Base-by-base conservation (phyloP, 2,888 invertebrate species). In the Mimumesa dahlbomi region DNA sequence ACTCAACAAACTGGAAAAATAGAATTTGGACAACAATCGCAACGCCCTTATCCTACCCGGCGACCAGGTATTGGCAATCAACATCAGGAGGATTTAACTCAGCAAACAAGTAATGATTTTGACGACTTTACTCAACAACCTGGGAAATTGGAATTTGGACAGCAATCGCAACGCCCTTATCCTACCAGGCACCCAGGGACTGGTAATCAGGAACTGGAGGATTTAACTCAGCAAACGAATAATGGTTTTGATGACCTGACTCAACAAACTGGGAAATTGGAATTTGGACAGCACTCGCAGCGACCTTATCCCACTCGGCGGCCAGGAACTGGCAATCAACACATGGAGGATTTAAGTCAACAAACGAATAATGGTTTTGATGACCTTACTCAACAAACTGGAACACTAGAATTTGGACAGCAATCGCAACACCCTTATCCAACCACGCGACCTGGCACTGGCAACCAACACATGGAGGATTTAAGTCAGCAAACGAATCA, bases 401-500 rank as follows among this genome's bases (percentile, higher is more conserved):
- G 85, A 2, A 52, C 63, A 1, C 25, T 59, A 11, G 54, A 54
- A 7, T 53, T 46, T 50, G 53, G 34, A 0, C 70, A 52, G 14
- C 62, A 49, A 19, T 58, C 56, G 31, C 69, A 73, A 42, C 53
- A 70, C 31, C 7, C 80, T 34, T 16, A 42, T n/a, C 22, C 77
- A 45, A 38, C 57, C 6, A 14, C 36, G 25, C 13, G 29, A 13
- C 42, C 69, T 40, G 13, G 22, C 2, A 13, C 11, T 16, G 11
- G 9, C 0, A 52, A 29, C 13, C 54, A 74, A 11, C 61, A 66
- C 14, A 16, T 46, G 5, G 61, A 72, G 0, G 54, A 76, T 45
- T 40, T 72, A 4, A 59, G 52, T 1, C 79, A 84, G 45, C 79
- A 79, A 46, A 63, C 72, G 21, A n/a, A n/a, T n/a, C 52, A 49